A percentile compares a stretch with the other conserved stretches of the same genome.
These are phyloP conservation scores for Nematostella vectensis DNA, from an alignment of 92 coral and sea anemone genomes.

Conservation along the genomic window DNA sequence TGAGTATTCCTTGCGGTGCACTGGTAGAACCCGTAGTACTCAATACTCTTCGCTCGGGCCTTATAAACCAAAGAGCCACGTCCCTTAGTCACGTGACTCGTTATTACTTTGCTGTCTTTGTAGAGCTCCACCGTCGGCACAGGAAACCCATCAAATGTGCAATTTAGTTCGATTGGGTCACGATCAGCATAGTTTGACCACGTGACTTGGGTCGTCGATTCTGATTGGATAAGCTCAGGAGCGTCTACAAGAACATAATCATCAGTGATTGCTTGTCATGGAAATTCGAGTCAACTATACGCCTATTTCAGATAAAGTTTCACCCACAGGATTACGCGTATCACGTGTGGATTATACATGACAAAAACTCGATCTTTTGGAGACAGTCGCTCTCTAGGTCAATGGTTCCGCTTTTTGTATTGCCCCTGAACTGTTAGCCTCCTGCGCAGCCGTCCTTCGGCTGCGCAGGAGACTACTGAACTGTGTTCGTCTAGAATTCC, in stretches of 20 bases:
- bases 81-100: slow-evolving; percentile 12
- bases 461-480: no score
- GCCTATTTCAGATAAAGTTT: no score
- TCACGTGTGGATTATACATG: no score
- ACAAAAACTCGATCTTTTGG: no score
- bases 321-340: no score
- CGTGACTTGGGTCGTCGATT: slow-evolving; percentile 15
- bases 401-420: no score
- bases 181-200: slow-evolving; percentile 10
- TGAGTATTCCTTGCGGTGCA: slow-evolving; percentile 45
- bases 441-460: no score
- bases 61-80: slow-evolving; percentile 27
- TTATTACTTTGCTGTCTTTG: slow-evolving; percentile 34
- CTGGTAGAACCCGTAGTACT: slow-evolving; percentile 49
- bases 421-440: no score
- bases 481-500: no score
- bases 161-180: slow-evolving; percentile 25
- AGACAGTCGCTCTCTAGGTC: no score
- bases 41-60: slow-evolving; percentile 26
- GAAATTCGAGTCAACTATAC: no score
- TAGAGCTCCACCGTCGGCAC: slow-evolving; percentile 34
- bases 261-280: no score
- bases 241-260: slow-evolving; percentile 32
- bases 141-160: slow-evolving; percentile 59
- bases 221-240: slow-evolving; percentile 21